phyloP scores from a whole-genome alignment of 2,113 vertebrate genomes.

The Chrysemys picta region DNA sequence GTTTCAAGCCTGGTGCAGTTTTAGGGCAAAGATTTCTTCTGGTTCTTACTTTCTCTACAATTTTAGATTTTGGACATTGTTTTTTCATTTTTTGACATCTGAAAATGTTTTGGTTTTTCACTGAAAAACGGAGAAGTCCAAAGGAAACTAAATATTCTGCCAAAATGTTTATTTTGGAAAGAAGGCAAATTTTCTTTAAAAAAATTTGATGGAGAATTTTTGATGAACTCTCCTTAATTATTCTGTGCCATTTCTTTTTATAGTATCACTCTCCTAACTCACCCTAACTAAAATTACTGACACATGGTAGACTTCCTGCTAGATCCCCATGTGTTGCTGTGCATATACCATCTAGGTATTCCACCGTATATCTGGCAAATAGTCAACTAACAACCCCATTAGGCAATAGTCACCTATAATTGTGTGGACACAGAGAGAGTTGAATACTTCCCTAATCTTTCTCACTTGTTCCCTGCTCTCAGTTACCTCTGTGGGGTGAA shows the following conservation, averaged over 20 bases:
- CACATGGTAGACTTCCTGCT: background rate
- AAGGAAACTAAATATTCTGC: no score
- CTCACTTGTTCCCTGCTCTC: background rate
- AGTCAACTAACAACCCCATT: background rate
- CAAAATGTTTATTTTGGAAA: no score
- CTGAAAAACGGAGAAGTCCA: background rate
- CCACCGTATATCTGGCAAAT: background rate
- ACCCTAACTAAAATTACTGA: background rate
- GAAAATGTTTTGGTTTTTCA: background rate
- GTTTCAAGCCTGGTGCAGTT: background rate
- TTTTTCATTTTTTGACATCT: background rate
- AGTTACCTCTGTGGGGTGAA: background rate
- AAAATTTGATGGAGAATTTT: background rate
- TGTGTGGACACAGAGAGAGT: background rate
- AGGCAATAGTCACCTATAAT: background rate
- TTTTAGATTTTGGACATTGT: background rate
- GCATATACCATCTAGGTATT: background rate
- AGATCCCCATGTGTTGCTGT: background rate
- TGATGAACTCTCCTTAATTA: background rate
- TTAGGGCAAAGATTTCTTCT: background rate
- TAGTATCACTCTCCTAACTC: background rate
- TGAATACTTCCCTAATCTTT: background rate
- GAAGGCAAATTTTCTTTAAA: background rate
- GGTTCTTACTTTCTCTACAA: background rate
- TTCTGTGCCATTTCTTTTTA: background rate